Base-by-base conservation (phyloP, 1,140 invertebrate genomes). In the Nixonia krombeini region DNA sequence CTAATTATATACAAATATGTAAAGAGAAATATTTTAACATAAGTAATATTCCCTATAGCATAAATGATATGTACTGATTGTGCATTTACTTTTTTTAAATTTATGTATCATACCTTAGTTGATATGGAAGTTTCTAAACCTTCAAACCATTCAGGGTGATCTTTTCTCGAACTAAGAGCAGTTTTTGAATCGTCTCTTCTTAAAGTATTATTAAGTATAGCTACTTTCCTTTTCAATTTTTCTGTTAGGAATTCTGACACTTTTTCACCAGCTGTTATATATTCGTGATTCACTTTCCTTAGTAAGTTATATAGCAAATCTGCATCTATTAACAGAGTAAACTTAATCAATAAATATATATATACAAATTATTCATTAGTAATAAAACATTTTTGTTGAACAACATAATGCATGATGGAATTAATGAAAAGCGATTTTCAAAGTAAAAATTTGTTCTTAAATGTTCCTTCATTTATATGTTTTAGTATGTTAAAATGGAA, bases 91-190 rank as follows among this genome's bases (percentile, higher is more conserved):
- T n/a, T 18, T 40, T 17, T 40, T 40, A 18, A 40, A 9, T 8
- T 8, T 31, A 12, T 9, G 28, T 31, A 2, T 31, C 72, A 55
- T 42, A 83, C 83, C 86, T 94, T 94, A 2, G 90, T 92, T 66
- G 87, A 86, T 53, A 88, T 86, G 55, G 86, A 88, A 37, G 89
- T 88, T 50, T 91, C 90, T 44, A 92, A 84, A 49, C 90, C 90
- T 81, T 88, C 81, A 80, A 93, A 93, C 92, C 92, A 93, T 52
- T 89, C 89, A 1, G 89, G 86, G 82, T 93, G 90, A 47, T 92
- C 88, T 10, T 79, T 79, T 56, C 87, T 88, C 1, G 84, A 80
- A 67, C 90, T 92, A 12, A 87, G 75, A 53, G 82, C 65, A 0
- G 87, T 87, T 23, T 86, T 88, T 1, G 86, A 83, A 33, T 88